These are phyloP conservation scores for Rallus crepitans DNA, from an alignment of 2,797 vertebrate genomes.

Conservation along the genomic window DNA sequence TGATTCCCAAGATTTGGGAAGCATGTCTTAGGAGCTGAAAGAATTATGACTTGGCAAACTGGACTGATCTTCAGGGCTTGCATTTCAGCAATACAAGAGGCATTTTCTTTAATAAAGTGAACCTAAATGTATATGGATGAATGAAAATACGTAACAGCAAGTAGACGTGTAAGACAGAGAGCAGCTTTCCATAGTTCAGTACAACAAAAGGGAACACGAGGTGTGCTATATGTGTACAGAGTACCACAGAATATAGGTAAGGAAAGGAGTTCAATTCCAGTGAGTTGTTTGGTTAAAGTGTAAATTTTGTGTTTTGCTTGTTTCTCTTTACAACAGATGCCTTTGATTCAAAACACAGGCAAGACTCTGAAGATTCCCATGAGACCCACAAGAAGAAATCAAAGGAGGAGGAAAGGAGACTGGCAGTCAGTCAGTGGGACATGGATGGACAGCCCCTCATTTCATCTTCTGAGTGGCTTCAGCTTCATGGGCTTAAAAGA, in stretches of 20 bases:
- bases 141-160: not conserved
- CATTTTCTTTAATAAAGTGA: not conserved
- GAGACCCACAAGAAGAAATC: not conserved
- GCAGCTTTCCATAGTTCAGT: not conserved
- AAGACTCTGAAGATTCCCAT: not conserved
- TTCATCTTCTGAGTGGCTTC: constrained; percentile 83
- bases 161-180: not conserved
- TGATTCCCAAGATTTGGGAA: not conserved
- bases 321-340: constrained; percentile 42
- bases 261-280: not conserved
- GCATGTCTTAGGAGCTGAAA: not conserved
- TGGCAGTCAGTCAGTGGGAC: not conserved
- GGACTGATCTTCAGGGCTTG: not conserved
- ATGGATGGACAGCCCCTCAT: constrained; percentile 65
- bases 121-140: not conserved
- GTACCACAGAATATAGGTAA: not conserved
- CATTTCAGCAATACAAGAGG: not conserved
- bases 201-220: not conserved
- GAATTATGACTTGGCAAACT: not conserved
- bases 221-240: not conserved
- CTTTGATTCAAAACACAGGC: constrained; percentile 10
- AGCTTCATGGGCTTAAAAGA: constrained; percentile 79
- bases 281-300: not conserved
- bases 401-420: not conserved
- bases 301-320: not conserved